Base-by-base conservation (phyloP, 2,113 vertebrate species). In the Lagopus muta region DNA sequence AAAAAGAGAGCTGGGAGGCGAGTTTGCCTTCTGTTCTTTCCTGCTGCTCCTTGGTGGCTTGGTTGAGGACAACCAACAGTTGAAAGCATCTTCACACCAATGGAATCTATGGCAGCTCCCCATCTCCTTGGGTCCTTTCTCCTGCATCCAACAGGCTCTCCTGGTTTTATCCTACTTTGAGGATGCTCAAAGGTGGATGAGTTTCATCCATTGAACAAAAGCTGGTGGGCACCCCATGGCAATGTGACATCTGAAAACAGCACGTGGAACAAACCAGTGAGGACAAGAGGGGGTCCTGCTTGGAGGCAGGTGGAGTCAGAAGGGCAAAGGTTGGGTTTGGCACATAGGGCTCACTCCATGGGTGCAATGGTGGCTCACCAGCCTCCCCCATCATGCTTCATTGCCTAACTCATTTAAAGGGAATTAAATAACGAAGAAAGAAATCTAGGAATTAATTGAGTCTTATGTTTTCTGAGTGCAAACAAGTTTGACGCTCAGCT, bases 381-480 rank as follows among this genome's bases (percentile, higher is more conserved):
- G 64, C 70, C 85, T 83, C 36, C 47, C 15, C 60, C 8, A 17
- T 72, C 58, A 84, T 4, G 19, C 50, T 85, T 95, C 67, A 57
- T 27, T 70, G 69, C 66, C 83, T 67, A 30, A 34, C 45, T 96
- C 84, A 90, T 94, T 96, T 84, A 82, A 92, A 87, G 15, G 58
- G 80, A 95, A 89, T 74, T 54, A 57, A 54, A 1, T 2, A 17
- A 45, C 22, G 75, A 48, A 24, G 16, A 47, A 22, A 54, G 6
- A 40, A 86, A 34, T 32, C 54, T 62, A 45, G 40, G 18, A 76
- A 64, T 95, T 97, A 94, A 97, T 95, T 95, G 84, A 81, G 54
- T 83, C 88, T 90, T 93, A 40, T 17, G 79, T 89, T 95, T 93
- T 69, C 32, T 7, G 10, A 92, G 80, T 62, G 67, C 76, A 83